Percentiles rank a stretch among this genome's conserved stretches.
Evolutionary conservation across 1,140 invertebrate species (phyloP).

Genomic region (Drosophila sp.): DNA sequence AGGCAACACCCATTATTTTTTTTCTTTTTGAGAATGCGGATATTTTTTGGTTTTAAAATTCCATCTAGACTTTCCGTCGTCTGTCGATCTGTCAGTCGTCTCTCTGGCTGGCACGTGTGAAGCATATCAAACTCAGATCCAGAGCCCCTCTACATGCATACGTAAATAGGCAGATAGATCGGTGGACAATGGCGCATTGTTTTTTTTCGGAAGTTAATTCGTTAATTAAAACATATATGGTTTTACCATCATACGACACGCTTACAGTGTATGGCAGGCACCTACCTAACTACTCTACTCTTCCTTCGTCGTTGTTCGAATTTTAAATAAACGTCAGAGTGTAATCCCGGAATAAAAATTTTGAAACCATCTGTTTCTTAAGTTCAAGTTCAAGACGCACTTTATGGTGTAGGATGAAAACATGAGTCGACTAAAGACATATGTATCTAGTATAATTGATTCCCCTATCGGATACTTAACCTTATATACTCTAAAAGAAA

Average conservation of each 20-base stretch:
- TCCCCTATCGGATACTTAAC: no score
- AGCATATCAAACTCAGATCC: constrained; percentile 56
- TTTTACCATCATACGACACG: background rate
- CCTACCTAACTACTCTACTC: background rate
- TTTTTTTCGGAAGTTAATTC: constrained; percentile 64
- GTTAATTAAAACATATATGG: constrained; percentile 65
- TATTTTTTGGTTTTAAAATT: constrained; percentile 54
- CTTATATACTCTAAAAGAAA: background rate
- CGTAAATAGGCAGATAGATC: constrained; percentile 32
- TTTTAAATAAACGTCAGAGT: constrained; percentile 31
- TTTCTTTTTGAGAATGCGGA: background rate
- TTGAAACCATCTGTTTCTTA: constrained; percentile 15
- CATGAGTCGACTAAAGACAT: no score
- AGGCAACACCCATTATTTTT: background rate
- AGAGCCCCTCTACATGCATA: constrained; percentile 46
- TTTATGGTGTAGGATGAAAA: no score
- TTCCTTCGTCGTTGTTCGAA: constrained; percentile 28
- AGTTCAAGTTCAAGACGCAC: constrained; percentile 40
- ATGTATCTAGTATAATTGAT: no score
- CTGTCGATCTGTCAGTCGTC: background rate
- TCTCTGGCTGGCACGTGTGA: constrained; percentile 52
- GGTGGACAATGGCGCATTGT: constrained; percentile 1
- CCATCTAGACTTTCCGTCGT: constrained; percentile 15
- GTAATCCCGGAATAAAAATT: background rate
- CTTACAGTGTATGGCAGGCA: background rate